A percentile compares a stretch with the other conserved stretches of the same genome.
Conservation (phyloP, 1,140 invertebrate genomes). For the Halesus radiatus region DNA sequence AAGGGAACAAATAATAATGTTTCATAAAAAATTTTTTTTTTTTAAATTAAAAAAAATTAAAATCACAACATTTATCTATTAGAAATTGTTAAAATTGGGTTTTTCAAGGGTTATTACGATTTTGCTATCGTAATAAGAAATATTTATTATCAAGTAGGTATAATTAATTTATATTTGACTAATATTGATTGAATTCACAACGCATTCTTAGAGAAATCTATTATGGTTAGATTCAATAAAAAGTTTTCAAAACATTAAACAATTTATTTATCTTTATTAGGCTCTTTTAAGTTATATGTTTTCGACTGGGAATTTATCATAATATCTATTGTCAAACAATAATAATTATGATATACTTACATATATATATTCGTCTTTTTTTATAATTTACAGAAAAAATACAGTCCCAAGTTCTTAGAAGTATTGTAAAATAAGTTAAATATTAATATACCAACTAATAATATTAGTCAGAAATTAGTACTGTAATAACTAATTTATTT, state of each 20-base stretch:
- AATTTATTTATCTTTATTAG: not conserved
- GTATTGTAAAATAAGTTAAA: not conserved
- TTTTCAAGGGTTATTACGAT: too few relatives aligned
- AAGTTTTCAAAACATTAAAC: not conserved
- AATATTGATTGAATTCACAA: conserved; percentile 12
- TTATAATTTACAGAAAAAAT: not conserved
- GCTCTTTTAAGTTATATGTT: too few relatives aligned
- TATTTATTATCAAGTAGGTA: not conserved
- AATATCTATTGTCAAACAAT: too few relatives aligned
- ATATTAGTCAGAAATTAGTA: not conserved
- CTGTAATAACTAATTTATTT: conserved; percentile 9
- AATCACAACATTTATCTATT: too few relatives aligned
- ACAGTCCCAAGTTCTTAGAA: conserved; percentile 11
- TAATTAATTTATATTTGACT: not conserved
- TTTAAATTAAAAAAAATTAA: too few relatives aligned
- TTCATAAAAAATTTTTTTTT: too few relatives aligned
- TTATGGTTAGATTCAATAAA: not conserved
- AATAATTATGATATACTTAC: not conserved
- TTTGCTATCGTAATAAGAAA: not conserved
- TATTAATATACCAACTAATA: not conserved
- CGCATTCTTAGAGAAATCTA: not conserved
- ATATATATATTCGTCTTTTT: not conserved
- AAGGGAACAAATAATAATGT: too few relatives aligned
- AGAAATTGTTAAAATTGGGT: too few relatives aligned
- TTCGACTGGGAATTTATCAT: too few relatives aligned